Evolutionary conservation across 2,113 vertebrate genomes (phyloP).

Genomic region (Glareola pratincola): DNA sequence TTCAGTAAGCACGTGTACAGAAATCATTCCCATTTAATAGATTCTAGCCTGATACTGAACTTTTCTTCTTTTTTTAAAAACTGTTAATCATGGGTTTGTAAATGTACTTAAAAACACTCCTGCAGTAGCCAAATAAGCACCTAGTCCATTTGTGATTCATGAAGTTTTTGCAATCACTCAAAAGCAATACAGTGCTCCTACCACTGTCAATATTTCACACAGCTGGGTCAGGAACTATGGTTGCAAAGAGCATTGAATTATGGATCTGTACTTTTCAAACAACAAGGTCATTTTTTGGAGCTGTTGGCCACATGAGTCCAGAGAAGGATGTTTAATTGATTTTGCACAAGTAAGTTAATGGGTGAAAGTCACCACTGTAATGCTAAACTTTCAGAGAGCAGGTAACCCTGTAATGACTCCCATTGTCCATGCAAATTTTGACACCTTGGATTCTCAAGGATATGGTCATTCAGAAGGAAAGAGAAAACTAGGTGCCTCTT

Average conservation of each 20-base stretch:
- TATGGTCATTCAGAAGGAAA: background rate
- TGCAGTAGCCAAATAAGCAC: background rate
- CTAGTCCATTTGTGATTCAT: background rate
- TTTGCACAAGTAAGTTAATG: background rate
- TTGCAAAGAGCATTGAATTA: constrained; percentile 5
- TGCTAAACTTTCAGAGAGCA: background rate
- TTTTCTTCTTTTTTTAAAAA: background rate
- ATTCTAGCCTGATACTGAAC: background rate
- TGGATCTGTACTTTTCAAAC: background rate
- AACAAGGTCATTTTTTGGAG: background rate
- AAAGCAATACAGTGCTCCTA: background rate
- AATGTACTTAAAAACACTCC: background rate
- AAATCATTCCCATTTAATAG: background rate
- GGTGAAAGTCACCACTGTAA: background rate
- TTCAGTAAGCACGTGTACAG: background rate
- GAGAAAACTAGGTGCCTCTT: background rate
- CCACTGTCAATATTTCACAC: background rate
- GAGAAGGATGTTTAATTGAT: background rate
- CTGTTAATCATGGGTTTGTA: background rate
- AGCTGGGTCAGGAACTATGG: background rate
- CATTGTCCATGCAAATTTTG: background rate
- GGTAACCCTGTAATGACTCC: background rate
- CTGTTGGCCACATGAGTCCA: background rate
- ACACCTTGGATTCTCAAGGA: background rate
- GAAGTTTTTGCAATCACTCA: background rate